phyloP scores from a whole-genome alignment of 2,113 vertebrate genomes.

The Neodontobutis hainanensis region DNA sequence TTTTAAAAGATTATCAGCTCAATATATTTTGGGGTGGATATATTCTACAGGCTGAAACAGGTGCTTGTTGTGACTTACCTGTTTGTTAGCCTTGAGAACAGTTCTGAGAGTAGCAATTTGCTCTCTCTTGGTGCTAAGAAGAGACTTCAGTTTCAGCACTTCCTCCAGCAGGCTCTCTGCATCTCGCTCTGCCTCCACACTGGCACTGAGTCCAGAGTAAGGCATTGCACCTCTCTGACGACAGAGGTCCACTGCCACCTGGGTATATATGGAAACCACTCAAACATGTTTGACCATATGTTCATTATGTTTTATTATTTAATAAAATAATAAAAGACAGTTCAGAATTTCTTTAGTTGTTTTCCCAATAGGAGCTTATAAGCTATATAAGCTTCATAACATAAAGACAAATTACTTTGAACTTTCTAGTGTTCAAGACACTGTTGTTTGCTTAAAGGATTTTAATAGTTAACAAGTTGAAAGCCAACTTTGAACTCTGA shows the following conservation, averaged over 20 bases:
- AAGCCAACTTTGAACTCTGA: slow-evolving; percentile 34
- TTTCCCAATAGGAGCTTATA: too few species aligned
- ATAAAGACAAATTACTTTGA: background rate
- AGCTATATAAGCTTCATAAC: background rate
- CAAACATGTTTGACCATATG: background rate
- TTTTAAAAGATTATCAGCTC: too few species aligned
- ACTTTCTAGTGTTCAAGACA: background rate
- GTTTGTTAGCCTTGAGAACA: slow-evolving; percentile 88
- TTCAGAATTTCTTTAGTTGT: background rate
- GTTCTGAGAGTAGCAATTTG: slow-evolving; percentile 88
- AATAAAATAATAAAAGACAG: background rate
- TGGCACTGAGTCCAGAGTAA: slow-evolving; percentile 59
- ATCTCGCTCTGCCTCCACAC: slow-evolving; percentile 77
- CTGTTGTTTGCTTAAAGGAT: slow-evolving; percentile 30
- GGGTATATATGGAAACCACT: background rate
- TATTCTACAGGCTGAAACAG: background rate
- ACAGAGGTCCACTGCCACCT: slow-evolving; percentile 82
- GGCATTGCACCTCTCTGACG: slow-evolving; percentile 77
- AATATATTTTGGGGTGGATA: too few species aligned
- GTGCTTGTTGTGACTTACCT: slow-evolving; percentile 67
- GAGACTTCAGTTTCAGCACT: slow-evolving; percentile 84
- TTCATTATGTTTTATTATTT: too few species aligned
- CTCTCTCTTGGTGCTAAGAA: slow-evolving; percentile 87
- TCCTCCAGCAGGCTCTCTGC: slow-evolving; percentile 83
- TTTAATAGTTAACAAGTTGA: slow-evolving; percentile 18